Evolutionary conservation across 2,797 vertebrate species (phyloP), one percentile per base, ranked within the genome.

Genomic region (Sebastes cheni): DNA sequence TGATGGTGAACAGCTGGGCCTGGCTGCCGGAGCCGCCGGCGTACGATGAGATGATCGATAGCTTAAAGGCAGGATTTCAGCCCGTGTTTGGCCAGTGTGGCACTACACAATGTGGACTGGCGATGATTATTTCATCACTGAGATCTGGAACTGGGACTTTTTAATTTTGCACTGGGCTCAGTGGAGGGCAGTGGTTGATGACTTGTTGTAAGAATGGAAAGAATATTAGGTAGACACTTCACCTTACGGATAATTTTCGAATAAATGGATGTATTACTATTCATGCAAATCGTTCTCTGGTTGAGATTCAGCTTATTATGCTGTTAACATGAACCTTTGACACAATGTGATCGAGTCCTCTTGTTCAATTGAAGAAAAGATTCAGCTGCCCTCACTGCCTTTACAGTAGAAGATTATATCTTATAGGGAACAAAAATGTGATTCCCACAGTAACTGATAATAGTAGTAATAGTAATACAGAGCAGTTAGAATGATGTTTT

Each of bases 1-100:
- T 91, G 89, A 92, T 84, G 82, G 81, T 52, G 72, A 90, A 87
- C 90, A 91, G 87, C 92, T 90, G 89, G 77, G 81, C 75, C 74
- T 0, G 67, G 76, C 75, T 72, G 75, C 81, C 14, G 23, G 18
- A 80, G 79, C 75, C 4, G 4, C 50, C 25, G 5, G 58, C 20
- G 36, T 32, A 65, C 27, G 56, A 82, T 77, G 80, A 71, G 56
- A 82, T 85, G 87, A 93, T 91, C 74, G 61, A 91, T 89, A 82
- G 81, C 79, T 76, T 64, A 61, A 78, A 84, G 82, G 83, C 83
- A 62, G 72, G 20, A 71, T 80, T 82, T 88, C 83, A 86, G 55
- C 70, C 60, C 27, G 30, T 70, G 67, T 82, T 84, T 81, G 81
- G 76, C 64, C 70, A 30, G 52, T 16, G 54, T 58, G 61, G 87